Evolutionary conservation across 64 coral and sea anemone species (phyloP).

Genomic region (Actinia tenebrosa): DNA sequence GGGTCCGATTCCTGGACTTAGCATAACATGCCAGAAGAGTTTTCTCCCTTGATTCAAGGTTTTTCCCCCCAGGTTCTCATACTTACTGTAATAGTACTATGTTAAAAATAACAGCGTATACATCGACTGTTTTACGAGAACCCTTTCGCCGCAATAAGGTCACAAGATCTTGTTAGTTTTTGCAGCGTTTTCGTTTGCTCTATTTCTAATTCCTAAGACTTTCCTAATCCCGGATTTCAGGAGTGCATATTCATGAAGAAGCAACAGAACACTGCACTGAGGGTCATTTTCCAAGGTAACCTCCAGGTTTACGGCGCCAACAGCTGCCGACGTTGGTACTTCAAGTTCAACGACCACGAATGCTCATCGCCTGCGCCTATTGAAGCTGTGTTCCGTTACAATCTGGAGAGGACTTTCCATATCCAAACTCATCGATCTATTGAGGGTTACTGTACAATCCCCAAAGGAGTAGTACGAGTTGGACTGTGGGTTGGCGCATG

Average conservation of each 20-base stretch:
- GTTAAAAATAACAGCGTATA: too few species aligned
- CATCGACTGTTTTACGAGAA: too few species aligned
- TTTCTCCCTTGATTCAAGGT: too few species aligned
- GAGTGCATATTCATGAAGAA: conserved; percentile 25
- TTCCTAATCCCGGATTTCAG: neutral
- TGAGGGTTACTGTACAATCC: conserved; percentile 42
- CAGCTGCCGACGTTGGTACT: conserved; percentile 53
- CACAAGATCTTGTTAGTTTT: too few species aligned
- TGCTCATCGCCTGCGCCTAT: conserved; percentile 41
- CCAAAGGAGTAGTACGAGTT: conserved; percentile 15
- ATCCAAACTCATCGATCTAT: neutral
- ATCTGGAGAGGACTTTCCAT: neutral
- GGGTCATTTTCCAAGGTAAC: conserved; percentile 34
- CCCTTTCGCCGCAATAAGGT: too few species aligned
- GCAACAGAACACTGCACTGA: conserved; percentile 12
- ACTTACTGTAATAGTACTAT: too few species aligned
- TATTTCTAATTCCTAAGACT: neutral
- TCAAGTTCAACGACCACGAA: conserved; percentile 46
- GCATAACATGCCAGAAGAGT: too few species aligned
- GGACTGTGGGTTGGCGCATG: conserved; percentile 53
- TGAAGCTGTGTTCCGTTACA: conserved; percentile 22
- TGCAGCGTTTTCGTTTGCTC: neutral
- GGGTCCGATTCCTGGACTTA: too few species aligned
- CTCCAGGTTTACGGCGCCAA: neutral
- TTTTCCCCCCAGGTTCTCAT: too few species aligned